Percentiles rank a stretch among this genome's conserved stretches.
Evolutionary conservation across 1,140 invertebrate genomes (phyloP).

Genomic region (Zaprionus tsacasi): DNA sequence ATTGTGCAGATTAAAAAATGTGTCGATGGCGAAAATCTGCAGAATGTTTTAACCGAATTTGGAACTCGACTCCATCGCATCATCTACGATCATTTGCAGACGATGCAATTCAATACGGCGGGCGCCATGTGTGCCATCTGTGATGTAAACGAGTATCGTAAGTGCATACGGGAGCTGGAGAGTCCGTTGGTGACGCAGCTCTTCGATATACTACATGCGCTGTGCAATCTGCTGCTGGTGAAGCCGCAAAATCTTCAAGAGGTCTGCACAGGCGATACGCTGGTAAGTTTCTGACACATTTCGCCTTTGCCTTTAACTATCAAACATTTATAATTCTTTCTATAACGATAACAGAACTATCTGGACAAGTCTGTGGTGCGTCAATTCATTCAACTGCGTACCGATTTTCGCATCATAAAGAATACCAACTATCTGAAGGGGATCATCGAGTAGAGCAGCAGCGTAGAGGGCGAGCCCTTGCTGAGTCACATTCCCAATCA

Average conservation of each 20-base stretch:
- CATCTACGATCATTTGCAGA: slow-evolving; percentile 97
- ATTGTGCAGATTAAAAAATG: slow-evolving; percentile 92
- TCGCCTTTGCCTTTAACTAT: not conserved
- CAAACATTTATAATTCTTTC: slow-evolving; percentile 52
- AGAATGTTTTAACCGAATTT: slow-evolving; percentile 93
- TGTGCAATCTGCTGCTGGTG: slow-evolving; percentile 97
- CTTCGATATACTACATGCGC: slow-evolving; percentile 97
- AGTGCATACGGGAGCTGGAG: slow-evolving; percentile 90
- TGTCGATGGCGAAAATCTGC: slow-evolving; percentile 97
- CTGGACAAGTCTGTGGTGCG: slow-evolving; percentile 93
- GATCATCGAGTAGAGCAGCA: slow-evolving; percentile 69
- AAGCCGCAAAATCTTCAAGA: slow-evolving; percentile 98
- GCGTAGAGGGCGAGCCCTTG: not conserved
- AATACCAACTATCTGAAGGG: slow-evolving; percentile 79
- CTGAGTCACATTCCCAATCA: slow-evolving; percentile 70
- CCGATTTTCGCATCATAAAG: slow-evolving; percentile 86
- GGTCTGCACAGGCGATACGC: slow-evolving; percentile 96
- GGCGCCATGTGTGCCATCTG: slow-evolving; percentile 99
- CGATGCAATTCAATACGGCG: slow-evolving; percentile 97
- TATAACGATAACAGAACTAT: slow-evolving; percentile 89
- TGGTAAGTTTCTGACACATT: slow-evolving; percentile 87
- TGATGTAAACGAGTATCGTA: slow-evolving; percentile 98
- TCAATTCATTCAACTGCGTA: slow-evolving; percentile 96
- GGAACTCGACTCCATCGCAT: slow-evolving; percentile 95
- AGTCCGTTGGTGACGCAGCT: slow-evolving; percentile 92